Evolutionary conservation across 2,797 vertebrate species (phyloP).

Genomic region (Valencia hispanica): DNA sequence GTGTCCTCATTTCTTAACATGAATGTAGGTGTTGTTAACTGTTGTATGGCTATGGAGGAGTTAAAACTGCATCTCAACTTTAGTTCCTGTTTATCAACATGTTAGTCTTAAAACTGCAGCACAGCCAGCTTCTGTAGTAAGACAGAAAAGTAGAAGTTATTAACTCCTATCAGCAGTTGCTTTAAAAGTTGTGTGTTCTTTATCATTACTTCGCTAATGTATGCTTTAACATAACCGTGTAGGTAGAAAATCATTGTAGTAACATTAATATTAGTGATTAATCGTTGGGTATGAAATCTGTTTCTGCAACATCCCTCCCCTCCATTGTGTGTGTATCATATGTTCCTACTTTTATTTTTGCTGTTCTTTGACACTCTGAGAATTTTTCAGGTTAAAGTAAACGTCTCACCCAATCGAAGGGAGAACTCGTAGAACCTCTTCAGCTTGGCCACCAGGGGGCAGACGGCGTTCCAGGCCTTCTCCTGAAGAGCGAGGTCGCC

Average conservation of each 20-base stretch:
- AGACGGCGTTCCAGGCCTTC: conserved; percentile 91
- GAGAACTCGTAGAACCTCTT: conserved; percentile 94
- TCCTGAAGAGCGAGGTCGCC: conserved; percentile 90
- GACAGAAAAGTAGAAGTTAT: background rate
- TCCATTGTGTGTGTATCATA: background rate
- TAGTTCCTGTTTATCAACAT: background rate
- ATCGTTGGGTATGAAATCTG: background rate
- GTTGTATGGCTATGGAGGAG: background rate
- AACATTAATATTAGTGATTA: background rate
- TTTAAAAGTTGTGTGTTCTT: background rate
- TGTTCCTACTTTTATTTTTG: background rate
- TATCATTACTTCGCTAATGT: background rate
- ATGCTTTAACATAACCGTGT: background rate
- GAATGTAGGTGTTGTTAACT: background rate
- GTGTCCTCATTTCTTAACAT: background rate
- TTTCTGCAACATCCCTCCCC: background rate
- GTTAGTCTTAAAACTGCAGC: background rate
- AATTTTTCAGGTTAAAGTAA: background rate
- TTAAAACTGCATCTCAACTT: background rate
- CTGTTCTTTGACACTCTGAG: conserved; percentile 7
- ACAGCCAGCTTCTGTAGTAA: background rate
- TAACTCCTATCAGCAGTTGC: background rate
- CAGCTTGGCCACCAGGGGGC: conserved; percentile 90
- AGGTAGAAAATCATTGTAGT: too few relatives aligned
- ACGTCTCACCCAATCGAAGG: conserved; percentile 86